Percentiles rank a stretch among this genome's conserved stretches.
Evolutionary conservation across 2,113 vertebrate genomes (phyloP).

Genomic region (Misgurnus anguillicaudatus): DNA sequence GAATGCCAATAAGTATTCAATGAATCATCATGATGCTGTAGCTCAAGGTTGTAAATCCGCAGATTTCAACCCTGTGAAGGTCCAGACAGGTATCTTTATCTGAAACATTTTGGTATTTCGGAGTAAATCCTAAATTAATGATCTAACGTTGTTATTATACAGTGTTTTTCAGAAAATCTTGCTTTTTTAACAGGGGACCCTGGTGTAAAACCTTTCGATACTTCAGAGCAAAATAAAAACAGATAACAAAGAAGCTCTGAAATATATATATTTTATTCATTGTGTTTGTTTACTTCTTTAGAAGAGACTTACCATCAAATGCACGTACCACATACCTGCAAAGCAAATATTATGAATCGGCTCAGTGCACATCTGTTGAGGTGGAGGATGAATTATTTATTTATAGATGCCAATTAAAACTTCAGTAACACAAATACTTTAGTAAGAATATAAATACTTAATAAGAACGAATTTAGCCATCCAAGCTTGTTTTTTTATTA

Average conservation of each 20-base stretch:
- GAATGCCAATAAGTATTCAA: background rate
- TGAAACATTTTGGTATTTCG: too few relatives aligned
- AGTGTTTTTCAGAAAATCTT: too few relatives aligned
- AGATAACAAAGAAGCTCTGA: too few relatives aligned
- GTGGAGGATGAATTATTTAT: constrained; percentile 76
- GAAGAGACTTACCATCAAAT: constrained; percentile 49
- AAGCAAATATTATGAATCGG: constrained; percentile 65
- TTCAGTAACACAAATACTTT: constrained; percentile 78
- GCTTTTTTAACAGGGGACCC: too few relatives aligned
- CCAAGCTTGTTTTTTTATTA: constrained; percentile 62
- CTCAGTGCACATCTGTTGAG: constrained; percentile 75
- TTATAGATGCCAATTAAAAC: constrained; percentile 81
- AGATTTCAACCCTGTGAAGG: background rate
- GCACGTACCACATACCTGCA: constrained; percentile 67
- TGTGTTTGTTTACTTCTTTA: constrained; percentile 14
- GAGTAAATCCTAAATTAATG: too few relatives aligned
- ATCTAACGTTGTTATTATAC: too few relatives aligned
- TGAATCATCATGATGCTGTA: background rate
- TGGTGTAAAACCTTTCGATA: too few relatives aligned
- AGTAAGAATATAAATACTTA: constrained; percentile 80
- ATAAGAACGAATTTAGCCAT: constrained; percentile 75
- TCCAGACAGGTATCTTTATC: too few relatives aligned
- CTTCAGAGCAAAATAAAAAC: constrained; percentile 40
- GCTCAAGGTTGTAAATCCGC: constrained; percentile 4
- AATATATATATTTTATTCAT: background rate